Base-by-base conservation (phyloP, 2,113 vertebrate species). In the Hemicordylus capensis region DNA sequence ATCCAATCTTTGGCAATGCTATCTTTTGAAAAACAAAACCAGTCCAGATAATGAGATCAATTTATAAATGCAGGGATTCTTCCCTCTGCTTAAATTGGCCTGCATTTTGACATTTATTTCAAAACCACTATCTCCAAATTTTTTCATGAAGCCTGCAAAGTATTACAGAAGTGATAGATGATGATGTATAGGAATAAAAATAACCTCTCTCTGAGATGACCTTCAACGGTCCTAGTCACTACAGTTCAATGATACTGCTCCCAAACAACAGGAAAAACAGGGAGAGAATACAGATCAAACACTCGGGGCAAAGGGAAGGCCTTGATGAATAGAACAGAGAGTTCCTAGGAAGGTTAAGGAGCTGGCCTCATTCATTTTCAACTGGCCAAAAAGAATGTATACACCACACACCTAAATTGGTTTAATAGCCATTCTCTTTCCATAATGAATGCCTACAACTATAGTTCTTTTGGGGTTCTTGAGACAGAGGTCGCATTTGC, bases 21-120 rank as follows among this genome's bases (percentile, higher is more conserved):
- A 85, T 70, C 31, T 63, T 34, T 46, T 31, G 2, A 54, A 51
- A 54, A 46, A 28, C 5, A 6, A 48, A 9, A 0, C 0, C 1
- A 20, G 73, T 51, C 51, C 54, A 67, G 70, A 0, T 0, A 1
- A 34, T 5, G 5, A 58, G 56, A 20, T 63, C 6, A 44, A 26
- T 63, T 63, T 46, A 63, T 78, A 44, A 42, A 24, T 48, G 42
- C 19, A 66, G 28, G 51, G 20, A 12, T 48, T 34, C 48, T 72
- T 69, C 59, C 24, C 6, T 28, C 63, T 7, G 42, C 11, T 78
- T 14, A 48, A 34, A 10, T 73, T 24, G 3, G 4, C 20, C 37
- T 7, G 4, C 39, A 46, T 26, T 67, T 26, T 46, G n/a, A 66
- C 19, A 80, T n/a, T 69, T 69, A 19, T 69, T 56, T 54, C 56